Conservation (phyloP, 2,113 vertebrate species). For the Pleuronectes platessa region DNA sequence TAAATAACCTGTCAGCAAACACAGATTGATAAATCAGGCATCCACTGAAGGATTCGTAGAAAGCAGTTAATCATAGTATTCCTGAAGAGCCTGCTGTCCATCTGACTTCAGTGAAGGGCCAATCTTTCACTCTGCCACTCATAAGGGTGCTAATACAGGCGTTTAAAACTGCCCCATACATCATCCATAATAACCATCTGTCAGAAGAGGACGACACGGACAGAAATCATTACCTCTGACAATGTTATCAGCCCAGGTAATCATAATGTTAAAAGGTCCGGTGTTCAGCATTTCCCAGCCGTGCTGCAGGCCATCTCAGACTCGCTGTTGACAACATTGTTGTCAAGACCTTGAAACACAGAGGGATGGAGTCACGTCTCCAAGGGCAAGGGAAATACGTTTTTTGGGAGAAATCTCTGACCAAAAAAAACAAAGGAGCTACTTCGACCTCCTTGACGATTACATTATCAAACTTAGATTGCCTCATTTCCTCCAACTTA, state of each 20-base stretch:
- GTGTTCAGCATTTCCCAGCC: conserved; percentile 6
- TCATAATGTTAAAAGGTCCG: conserved; percentile 5
- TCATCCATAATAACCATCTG: conserved; percentile 1
- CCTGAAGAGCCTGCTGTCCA: no score
- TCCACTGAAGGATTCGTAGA: no score
- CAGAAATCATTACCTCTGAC: background rate
- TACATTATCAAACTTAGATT: background rate
- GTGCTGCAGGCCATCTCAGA: conserved; percentile 22
- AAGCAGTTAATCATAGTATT: background rate
- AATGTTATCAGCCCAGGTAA: background rate
- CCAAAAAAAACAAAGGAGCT: background rate
- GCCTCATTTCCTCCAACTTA: background rate
- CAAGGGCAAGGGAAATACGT: background rate
- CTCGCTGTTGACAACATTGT: conserved; percentile 23
- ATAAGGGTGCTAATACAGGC: background rate
- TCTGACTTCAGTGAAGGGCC: background rate
- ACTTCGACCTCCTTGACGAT: background rate
- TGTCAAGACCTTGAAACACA: conserved; percentile 7
- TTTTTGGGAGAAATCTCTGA: background rate
- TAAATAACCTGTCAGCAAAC: background rate
- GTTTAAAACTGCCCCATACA: background rate
- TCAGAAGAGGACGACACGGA: background rate
- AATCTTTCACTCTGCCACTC: background rate
- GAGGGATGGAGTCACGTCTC: background rate
- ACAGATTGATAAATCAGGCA: background rate